These are phyloP conservation scores for Ibidorhyncha struthersii DNA, from an alignment of 2,113 vertebrate genomes.

Conservation along the genomic window DNA sequence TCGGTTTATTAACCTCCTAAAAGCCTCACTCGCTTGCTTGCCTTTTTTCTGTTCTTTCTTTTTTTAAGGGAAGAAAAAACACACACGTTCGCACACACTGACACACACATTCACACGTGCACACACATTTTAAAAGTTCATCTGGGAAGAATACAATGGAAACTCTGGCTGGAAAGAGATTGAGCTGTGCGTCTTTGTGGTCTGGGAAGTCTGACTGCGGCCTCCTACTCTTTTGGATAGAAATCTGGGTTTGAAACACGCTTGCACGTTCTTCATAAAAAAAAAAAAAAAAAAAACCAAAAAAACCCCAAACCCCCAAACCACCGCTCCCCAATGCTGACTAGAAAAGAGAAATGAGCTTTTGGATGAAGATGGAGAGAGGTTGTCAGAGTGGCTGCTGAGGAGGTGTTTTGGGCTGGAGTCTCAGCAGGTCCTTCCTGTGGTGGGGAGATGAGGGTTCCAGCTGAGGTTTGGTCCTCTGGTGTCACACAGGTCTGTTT, in stretches of 20 bases:
- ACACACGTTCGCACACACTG: not conserved
- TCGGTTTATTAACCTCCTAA: constrained; percentile 66
- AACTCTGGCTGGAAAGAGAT: constrained; percentile 40
- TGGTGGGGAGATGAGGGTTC: not conserved
- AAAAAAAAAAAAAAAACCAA: not conserved
- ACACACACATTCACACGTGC: not conserved
- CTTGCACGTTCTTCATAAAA: not conserved
- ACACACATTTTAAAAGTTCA: constrained; percentile 28
- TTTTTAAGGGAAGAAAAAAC: not conserved
- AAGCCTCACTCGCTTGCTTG: not conserved
- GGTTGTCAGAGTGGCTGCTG: not conserved
- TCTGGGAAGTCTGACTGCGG: constrained; percentile 48
- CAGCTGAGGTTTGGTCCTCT: not conserved
- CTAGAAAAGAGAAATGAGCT: not conserved
- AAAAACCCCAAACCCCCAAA: no score
- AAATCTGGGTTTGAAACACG: not conserved
- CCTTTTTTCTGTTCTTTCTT: not conserved
- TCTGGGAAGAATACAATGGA: constrained; percentile 52
- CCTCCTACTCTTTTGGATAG: constrained; percentile 68
- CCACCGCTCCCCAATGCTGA: not conserved
- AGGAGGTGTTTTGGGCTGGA: not conserved
- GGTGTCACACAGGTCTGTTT: not conserved
- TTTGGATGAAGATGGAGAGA: not conserved
- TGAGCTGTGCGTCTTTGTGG: constrained; percentile 1
- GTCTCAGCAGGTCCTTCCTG: not conserved